Percentiles rank a stretch among this genome's conserved stretches.
Evolutionary conservation across 2,888 invertebrate species (phyloP).

Genomic region (Megamerina dolium): DNA sequence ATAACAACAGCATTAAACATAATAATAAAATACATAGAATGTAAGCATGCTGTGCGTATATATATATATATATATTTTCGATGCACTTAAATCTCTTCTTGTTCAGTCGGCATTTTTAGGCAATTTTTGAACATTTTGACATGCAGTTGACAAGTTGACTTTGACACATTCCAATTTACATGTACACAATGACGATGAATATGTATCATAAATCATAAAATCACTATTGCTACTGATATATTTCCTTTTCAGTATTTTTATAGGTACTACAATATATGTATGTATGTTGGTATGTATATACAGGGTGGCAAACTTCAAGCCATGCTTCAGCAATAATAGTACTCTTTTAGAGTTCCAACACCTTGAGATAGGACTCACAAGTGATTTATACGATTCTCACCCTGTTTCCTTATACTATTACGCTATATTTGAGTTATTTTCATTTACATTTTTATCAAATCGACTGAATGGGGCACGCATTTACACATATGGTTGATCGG

Average conservation of each 20-base stretch:
- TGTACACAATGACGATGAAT: conserved; percentile 7
- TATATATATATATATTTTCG: conserved; percentile 14
- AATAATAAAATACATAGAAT: conserved; percentile 2
- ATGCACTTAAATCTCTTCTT: conserved; percentile 30
- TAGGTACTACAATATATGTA: not conserved
- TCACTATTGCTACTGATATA: conserved; percentile 11
- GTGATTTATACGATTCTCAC: too few species aligned
- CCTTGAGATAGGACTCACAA: too few species aligned
- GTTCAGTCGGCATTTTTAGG: conserved; percentile 28
- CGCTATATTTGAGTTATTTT: too few species aligned
- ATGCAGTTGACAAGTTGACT: conserved; percentile 41
- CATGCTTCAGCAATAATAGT: too few species aligned
- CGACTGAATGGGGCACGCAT: too few species aligned
- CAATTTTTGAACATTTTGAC: conserved; percentile 36
- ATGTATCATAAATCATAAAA: conserved; percentile 14
- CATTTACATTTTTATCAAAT: too few species aligned
- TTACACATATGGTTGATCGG: too few species aligned
- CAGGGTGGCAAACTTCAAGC: too few species aligned
- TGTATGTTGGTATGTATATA: conserved; percentile 9
- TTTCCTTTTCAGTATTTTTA: not conserved
- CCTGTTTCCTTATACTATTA: too few species aligned
- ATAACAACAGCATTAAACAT: conserved; percentile 6
- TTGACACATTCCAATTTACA: conserved; percentile 27
- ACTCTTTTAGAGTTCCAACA: too few species aligned
- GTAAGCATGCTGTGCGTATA: conserved; percentile 5